phyloP scores from a whole-genome alignment of 2,113 vertebrate species.

The Myotis yumanensis region DNA sequence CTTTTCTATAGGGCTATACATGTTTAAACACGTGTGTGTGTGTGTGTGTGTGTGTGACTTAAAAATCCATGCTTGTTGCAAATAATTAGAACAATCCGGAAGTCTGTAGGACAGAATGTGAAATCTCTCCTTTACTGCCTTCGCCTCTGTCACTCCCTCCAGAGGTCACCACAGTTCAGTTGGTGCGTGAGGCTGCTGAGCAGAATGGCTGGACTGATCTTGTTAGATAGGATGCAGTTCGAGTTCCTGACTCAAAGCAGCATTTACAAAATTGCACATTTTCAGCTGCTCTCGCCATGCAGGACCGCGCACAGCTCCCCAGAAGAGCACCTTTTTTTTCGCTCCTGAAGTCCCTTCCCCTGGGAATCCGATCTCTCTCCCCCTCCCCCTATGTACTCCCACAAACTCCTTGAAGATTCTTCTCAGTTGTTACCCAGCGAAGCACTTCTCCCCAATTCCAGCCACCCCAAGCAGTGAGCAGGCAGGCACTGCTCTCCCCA shows the following conservation, averaged over 20 bases:
- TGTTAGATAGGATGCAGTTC: not conserved
- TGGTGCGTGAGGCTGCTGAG: not conserved
- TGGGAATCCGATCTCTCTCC: not conserved
- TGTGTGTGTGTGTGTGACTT: not conserved
- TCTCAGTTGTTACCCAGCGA: not conserved
- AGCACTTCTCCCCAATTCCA: not conserved
- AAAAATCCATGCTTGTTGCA: not conserved
- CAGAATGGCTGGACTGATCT: not conserved
- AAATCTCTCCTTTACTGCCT: not conserved
- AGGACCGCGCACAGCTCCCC: not conserved
- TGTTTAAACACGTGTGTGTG: not conserved
- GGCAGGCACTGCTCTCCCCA: not conserved
- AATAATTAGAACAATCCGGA: not conserved
- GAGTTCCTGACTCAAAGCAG: not conserved
- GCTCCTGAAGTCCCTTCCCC: not conserved
- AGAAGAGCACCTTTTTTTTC: not conserved
- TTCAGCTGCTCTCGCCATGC: not conserved
- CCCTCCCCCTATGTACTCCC: rapidly evolving
- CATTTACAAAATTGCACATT: not conserved
- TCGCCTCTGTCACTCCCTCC: not conserved
- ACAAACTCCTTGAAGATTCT: not conserved
- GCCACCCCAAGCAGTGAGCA: not conserved
- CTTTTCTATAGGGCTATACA: not conserved
- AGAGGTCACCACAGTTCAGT: not conserved
- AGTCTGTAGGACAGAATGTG: not conserved